phyloP scores from a whole-genome alignment of 1,140 invertebrate genomes.

The Orius insidiosus region DNA sequence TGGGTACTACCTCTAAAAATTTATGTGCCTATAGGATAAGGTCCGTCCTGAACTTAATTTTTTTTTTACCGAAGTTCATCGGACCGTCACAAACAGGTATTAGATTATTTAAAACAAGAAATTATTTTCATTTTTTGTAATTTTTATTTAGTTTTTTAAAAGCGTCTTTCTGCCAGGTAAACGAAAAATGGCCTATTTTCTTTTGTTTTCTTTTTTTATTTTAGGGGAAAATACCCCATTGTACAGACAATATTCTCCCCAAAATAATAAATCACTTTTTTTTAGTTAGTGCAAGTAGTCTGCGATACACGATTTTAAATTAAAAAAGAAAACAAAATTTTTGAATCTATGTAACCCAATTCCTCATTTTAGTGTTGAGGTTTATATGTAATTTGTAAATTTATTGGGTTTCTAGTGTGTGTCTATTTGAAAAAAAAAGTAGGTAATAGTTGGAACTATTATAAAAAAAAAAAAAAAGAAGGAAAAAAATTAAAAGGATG shows the following conservation, averaged over 20 bases:
- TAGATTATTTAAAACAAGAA: conserved; percentile 9
- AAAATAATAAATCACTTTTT: not conserved
- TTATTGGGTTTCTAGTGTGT: conserved; percentile 9
- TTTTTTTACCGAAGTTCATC: conserved; percentile 1
- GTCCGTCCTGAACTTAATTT: conserved; percentile 12
- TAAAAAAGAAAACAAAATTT: not conserved
- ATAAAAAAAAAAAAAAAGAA: conserved; percentile 7
- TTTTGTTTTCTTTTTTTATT: too few relatives aligned
- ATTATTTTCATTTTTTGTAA: not conserved
- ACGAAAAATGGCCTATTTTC: conserved; percentile 7
- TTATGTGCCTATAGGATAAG: conserved; percentile 11
- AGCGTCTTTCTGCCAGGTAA: conserved; percentile 11
- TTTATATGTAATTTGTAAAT: conserved; percentile 7
- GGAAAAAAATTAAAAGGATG: conserved; percentile 6
- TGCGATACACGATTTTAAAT: too few relatives aligned
- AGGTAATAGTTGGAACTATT: conserved; percentile 7
- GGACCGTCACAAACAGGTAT: conserved; percentile 14
- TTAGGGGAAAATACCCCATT: not conserved
- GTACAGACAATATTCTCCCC: not conserved
- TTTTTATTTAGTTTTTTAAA: conserved; percentile 8
- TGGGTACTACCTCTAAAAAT: conserved; percentile 13
- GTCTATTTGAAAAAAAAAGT: not conserved
- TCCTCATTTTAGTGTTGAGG: conserved; percentile 1
- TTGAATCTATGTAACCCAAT: not conserved
- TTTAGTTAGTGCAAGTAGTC: too few relatives aligned